Conservation (phyloP, 2,797 vertebrate species). For the Salmo trutta region DNA sequence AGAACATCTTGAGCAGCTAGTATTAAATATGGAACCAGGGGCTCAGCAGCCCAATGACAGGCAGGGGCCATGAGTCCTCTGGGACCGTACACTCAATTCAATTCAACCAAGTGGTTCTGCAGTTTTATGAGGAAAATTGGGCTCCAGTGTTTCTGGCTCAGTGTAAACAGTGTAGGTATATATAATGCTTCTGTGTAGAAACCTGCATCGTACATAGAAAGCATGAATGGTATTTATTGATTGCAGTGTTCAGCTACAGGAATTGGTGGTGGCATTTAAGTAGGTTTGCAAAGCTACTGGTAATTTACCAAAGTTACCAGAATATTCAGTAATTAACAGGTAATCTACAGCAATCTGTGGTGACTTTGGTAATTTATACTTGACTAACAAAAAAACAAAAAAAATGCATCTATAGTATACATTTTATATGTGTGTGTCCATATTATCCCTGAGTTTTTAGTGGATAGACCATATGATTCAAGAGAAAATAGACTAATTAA, state of each 20-base stretch:
- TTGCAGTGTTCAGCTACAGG: constrained; percentile 17
- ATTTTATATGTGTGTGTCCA: no score
- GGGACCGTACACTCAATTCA: neutral
- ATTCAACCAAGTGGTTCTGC: neutral
- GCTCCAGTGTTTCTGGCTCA: neutral
- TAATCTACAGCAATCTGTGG: no score
- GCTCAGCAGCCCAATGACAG: constrained; percentile 33
- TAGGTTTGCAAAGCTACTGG: neutral
- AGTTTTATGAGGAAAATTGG: neutral
- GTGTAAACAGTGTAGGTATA: neutral
- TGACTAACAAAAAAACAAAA: no score
- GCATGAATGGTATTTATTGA: constrained; percentile 19
- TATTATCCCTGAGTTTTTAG: no score
- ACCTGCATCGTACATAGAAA: neutral
- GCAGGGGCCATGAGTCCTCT: constrained; percentile 15
- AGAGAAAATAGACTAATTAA: no score
- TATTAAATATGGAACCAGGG: constrained; percentile 30
- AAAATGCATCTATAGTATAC: no score
- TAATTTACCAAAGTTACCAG: no score
- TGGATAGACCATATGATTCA: no score
- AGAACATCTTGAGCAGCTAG: neutral
- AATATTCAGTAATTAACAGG: no score
- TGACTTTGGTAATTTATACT: no score
- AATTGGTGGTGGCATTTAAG: constrained; percentile 20
- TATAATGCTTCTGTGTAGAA: constrained; percentile 2